Base-by-base conservation (phyloP, 2,888 invertebrate genomes). In the Lasioglossum zephyrum region DNA sequence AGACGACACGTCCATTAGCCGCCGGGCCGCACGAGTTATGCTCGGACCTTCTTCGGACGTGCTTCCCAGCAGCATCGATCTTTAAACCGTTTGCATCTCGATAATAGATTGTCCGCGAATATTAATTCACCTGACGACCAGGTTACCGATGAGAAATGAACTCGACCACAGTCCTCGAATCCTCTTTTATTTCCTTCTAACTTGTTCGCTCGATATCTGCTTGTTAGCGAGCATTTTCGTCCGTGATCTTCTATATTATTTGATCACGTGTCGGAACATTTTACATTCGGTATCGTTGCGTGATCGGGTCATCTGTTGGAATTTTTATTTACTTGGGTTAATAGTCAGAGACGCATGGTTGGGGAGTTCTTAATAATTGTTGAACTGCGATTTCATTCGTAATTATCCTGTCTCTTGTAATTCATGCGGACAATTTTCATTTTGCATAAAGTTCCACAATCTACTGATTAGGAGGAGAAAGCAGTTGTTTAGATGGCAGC, bases 1-100 rank as follows among this genome's bases (percentile, higher is more conserved):
- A 73, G 82, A 74, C 73, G 90, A 91, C 90, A 84, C 84, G 75
- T 91, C 90, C 91, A 91, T 91, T 91, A 91, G 86, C 84, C 73
- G 39, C 39, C 11, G 69, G 81, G 57, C 36, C 78, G 82, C 74
- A 69, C 74, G 57, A 79, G 44, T 76, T 47, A 60, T 57, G n/a
- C 49, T 63, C 66, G 66, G 16, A 36, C 72, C n/a, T 60, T 69
- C 70, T 70, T 60, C 70, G 73, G 81, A 84, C 82, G 69, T 78
- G 76, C 47, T 75, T 75, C 72, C 39, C 84, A 18, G 72, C 44
- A 44, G 70, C 84, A 77, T 87, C 83, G 80, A 87, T 82, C 87
- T 77, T 77, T 63, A 31, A 73, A 49, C 78, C 41, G 69, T 66
- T 44, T 73, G 53, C 77, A 78, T 86, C 84, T 81, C 84, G 85